These are phyloP conservation scores for Morpho helenor DNA, from an alignment of 2,888 invertebrate genomes.

Conservation along the genomic window DNA sequence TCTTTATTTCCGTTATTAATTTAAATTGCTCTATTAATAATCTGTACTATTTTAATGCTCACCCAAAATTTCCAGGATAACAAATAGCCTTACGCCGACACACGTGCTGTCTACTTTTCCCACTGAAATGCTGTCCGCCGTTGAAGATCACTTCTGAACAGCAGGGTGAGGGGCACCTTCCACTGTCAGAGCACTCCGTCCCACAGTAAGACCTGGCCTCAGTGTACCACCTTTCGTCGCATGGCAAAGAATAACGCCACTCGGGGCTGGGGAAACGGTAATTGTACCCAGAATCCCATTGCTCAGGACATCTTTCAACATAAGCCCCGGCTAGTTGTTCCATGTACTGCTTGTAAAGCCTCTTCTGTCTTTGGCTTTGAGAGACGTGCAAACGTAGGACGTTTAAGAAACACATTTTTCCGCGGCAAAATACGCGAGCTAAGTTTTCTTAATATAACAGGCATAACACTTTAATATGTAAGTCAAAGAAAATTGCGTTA, in stretches of 20 bases:
- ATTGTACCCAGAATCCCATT: constrained; percentile 51
- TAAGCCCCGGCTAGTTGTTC: constrained; percentile 70
- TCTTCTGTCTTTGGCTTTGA: constrained; percentile 71
- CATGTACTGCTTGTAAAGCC: constrained; percentile 73
- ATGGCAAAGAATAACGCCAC: constrained; percentile 55
- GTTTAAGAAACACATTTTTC: constrained; percentile 79
- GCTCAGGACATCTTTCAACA: constrained; percentile 63
- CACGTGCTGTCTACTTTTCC: constrained; percentile 51
- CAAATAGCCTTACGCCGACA: constrained; percentile 56
- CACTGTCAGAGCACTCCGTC: constrained; percentile 64
- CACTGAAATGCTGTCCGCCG: constrained; percentile 69
- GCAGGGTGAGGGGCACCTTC: constrained; percentile 69
- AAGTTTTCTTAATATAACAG: not conserved
- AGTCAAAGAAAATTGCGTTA: constrained; percentile 10
- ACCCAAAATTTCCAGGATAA: constrained; percentile 71
- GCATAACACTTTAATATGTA: constrained; percentile 4
- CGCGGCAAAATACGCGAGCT: constrained; percentile 11
- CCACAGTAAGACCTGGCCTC: constrained; percentile 54
- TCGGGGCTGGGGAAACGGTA: constrained; percentile 51
- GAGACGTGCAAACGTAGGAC: constrained; percentile 76
- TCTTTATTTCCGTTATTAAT: too few species aligned
- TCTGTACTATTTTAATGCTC: constrained; percentile 34
- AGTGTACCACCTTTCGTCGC: constrained; percentile 56
- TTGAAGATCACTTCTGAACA: constrained; percentile 76
- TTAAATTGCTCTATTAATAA: not conserved